A percentile compares a stretch with the other conserved stretches of the same genome.
These are phyloP conservation scores for Diploptera punctata DNA, from an alignment of 2,888 invertebrate species.

Conservation along the genomic window DNA sequence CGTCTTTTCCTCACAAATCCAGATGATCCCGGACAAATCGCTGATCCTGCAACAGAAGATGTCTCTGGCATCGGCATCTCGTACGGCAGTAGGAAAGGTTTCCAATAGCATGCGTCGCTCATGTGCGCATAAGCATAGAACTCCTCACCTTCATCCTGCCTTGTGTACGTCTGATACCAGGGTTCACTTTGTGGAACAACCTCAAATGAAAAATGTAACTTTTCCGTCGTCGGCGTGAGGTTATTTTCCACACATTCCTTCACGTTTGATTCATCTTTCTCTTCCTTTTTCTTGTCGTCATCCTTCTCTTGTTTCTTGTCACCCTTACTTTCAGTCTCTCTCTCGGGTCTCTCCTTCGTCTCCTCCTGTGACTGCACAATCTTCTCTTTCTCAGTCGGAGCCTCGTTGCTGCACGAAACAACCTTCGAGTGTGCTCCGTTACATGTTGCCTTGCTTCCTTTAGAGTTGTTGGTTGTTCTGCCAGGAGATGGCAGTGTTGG, in stretches of 20 bases:
- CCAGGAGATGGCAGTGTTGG: not conserved
- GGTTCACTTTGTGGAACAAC: slow-evolving; percentile 73
- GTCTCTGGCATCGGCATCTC: slow-evolving; percentile 55
- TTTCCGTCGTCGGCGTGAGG: slow-evolving; percentile 56
- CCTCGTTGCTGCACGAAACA: not conserved
- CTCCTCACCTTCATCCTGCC: slow-evolving; percentile 76
- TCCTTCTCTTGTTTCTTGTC: slow-evolving; percentile 54
- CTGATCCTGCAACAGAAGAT: slow-evolving; percentile 67
- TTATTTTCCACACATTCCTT: not conserved
- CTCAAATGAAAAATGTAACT: slow-evolving; percentile 77
- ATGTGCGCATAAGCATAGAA: slow-evolving; percentile 48
- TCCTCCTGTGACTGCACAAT: not conserved
- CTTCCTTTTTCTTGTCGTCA: slow-evolving; percentile 41
- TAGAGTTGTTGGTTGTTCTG: slow-evolving; percentile 45
- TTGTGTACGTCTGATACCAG: slow-evolving; percentile 79
- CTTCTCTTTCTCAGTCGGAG: not conserved
- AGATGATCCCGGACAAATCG: slow-evolving; percentile 50
- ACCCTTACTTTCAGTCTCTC: slow-evolving; percentile 41
- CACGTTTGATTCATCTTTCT: slow-evolving; percentile 12
- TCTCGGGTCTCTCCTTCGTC: not conserved
- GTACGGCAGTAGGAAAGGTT: slow-evolving; percentile 75
- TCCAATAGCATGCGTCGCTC: slow-evolving; percentile 59
- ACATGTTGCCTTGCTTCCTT: not conserved
- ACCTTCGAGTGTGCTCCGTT: not conserved
- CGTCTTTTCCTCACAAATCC: slow-evolving; percentile 41